These are phyloP conservation scores for Coturnix japonica DNA, from an alignment of 2,113 vertebrate genomes.

Conservation along the genomic window DNA sequence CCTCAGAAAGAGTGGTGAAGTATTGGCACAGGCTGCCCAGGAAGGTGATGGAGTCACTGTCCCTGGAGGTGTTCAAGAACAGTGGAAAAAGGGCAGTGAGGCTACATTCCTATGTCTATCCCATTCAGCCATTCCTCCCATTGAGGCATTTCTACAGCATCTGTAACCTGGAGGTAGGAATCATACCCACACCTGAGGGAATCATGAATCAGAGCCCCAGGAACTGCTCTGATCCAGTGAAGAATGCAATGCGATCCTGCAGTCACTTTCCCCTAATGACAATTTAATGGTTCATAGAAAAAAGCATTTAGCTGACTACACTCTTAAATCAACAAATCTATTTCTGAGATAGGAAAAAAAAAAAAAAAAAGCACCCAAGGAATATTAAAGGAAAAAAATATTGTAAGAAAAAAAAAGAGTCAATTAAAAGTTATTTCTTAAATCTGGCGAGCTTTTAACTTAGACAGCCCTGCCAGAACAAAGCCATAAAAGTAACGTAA, in stretches of 20 bases:
- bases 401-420: constrained; percentile 18
- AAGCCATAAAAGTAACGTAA: constrained; percentile 9
- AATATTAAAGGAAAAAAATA: constrained; percentile 24
- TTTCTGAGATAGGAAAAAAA: background rate
- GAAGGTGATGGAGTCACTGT: too few relatives aligned
- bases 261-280: background rate
- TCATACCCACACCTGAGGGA: background rate
- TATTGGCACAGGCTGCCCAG: too few relatives aligned
- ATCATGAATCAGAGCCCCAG: background rate
- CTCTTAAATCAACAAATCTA: constrained; percentile 19
- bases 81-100: too few relatives aligned
- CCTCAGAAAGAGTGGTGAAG: too few relatives aligned
- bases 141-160: background rate
- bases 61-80: too few relatives aligned
- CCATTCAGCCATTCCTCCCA: background rate
- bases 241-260: background rate
- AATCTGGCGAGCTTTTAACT: background rate
- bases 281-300: constrained; percentile 36
- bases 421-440: constrained; percentile 37
- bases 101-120: background rate
- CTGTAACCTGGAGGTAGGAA: background rate
- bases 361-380: background rate
- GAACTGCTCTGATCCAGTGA: background rate
- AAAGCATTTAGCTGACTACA: background rate
- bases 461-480: background rate